A percentile compares a stretch with the other conserved stretches of the same genome.
phyloP scores from a whole-genome alignment of 2,113 vertebrate genomes.

The Jaculus jaculus region DNA sequence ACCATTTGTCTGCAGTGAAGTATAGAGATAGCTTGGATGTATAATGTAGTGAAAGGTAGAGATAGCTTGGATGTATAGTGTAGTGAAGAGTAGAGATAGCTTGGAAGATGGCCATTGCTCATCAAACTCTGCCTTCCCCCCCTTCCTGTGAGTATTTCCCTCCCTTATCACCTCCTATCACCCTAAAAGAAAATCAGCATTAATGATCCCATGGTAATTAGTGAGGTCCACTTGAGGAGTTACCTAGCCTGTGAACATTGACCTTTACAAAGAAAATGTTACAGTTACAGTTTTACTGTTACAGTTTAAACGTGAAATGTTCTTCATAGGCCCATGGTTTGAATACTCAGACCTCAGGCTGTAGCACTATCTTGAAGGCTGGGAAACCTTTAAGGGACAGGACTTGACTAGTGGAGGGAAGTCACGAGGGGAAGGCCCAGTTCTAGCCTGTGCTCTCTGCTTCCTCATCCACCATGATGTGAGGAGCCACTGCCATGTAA shows the following conservation, averaged over 20 bases:
- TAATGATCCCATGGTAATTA: background rate
- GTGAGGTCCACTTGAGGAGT: background rate
- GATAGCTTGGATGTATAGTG: background rate
- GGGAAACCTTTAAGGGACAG: background rate
- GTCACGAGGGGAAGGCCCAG: background rate
- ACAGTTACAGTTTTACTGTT: background rate
- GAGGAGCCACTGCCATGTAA: background rate
- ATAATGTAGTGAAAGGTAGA: background rate
- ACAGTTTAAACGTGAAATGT: background rate
- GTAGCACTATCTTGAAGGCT: background rate
- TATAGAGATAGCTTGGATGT: background rate
- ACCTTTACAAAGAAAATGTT: conserved; percentile 31
- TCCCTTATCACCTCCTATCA: background rate
- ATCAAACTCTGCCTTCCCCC: background rate
- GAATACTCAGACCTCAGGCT: background rate
- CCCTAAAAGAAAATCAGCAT: background rate
- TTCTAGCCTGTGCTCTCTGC: background rate
- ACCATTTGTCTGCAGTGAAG: background rate
- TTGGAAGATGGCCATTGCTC: background rate
- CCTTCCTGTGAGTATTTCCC: background rate
- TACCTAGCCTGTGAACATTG: background rate
- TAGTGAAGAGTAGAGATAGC: background rate
- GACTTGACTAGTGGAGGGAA: background rate
- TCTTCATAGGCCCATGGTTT: background rate
- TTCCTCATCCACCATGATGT: background rate